phyloP scores from a whole-genome alignment of 1,140 invertebrate species.

The Cotesia typhae region DNA sequence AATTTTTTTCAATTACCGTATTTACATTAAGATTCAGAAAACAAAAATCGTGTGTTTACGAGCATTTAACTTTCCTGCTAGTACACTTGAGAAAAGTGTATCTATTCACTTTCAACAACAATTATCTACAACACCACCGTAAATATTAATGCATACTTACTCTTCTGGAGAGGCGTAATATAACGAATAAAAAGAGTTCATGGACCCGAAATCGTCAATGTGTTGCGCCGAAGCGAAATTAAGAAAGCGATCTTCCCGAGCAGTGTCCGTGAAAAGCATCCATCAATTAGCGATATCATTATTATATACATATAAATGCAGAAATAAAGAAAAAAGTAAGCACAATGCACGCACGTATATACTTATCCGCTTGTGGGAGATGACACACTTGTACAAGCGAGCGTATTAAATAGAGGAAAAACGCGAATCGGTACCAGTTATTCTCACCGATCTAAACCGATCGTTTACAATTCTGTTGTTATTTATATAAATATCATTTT shows the following conservation, averaged over 20 bases:
- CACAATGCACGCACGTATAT: neutral
- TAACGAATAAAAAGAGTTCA: constrained; percentile 21
- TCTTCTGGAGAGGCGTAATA: neutral
- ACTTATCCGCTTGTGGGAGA: constrained; percentile 24
- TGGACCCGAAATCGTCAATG: constrained; percentile 19
- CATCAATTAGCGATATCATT: neutral
- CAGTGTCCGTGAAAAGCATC: constrained; percentile 16
- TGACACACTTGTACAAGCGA: constrained; percentile 37
- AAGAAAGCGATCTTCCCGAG: constrained; percentile 28
- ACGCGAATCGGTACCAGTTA: constrained; percentile 29
- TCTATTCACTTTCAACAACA: constrained; percentile 30
- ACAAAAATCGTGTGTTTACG: neutral
- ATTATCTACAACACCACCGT: neutral
- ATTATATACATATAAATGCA: too few species aligned
- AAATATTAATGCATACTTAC: neutral
- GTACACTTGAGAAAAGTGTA: neutral
- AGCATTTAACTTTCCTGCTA: neutral
- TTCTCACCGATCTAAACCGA: constrained; percentile 16
- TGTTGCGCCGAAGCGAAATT: constrained; percentile 23
- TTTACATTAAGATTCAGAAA: neutral
- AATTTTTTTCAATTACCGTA: neutral
- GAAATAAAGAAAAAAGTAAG: constrained; percentile 3
- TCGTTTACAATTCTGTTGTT: neutral
- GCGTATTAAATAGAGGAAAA: constrained; percentile 43
- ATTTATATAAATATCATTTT: neutral